Percentiles rank a stretch among this genome's conserved stretches.
phyloP scores from a whole-genome alignment of 2,113 vertebrate genomes.

The Crotalus helleri region DNA sequence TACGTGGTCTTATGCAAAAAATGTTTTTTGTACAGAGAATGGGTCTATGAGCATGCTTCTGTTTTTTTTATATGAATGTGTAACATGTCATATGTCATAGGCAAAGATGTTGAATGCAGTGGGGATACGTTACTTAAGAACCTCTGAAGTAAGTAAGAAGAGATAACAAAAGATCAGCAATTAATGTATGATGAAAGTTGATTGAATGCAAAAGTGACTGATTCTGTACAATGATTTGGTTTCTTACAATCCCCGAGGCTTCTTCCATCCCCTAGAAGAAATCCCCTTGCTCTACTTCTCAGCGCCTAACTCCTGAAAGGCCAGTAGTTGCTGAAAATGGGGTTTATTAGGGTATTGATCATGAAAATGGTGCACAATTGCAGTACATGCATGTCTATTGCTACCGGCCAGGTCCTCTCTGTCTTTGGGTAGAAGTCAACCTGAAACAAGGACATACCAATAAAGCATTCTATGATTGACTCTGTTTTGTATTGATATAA shows the following conservation, averaged over 20 bases:
- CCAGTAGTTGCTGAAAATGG: too few relatives aligned
- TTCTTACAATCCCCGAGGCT: background rate
- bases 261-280: too few relatives aligned
- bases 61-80: background rate
- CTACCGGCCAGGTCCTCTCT: too few relatives aligned
- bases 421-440: too few relatives aligned
- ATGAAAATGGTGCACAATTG: too few relatives aligned
- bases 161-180: background rate
- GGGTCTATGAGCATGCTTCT: background rate
- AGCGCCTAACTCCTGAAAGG: too few relatives aligned
- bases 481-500: too few relatives aligned
- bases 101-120: background rate
- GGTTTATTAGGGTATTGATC: too few relatives aligned
- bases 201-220: background rate
- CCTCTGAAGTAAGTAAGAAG: background rate
- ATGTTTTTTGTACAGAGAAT: background rate
- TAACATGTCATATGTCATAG: background rate
- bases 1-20: background rate
- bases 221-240: background rate
- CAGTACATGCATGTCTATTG: too few relatives aligned
- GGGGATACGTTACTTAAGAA: background rate
- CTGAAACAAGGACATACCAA: too few relatives aligned
- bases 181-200: background rate
- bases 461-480: too few relatives aligned
- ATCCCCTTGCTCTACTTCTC: too few relatives aligned